These are phyloP conservation scores for Notoglanidium macrostoma DNA, from an alignment of 2,797 vertebrate species.

Conservation along the genomic window DNA sequence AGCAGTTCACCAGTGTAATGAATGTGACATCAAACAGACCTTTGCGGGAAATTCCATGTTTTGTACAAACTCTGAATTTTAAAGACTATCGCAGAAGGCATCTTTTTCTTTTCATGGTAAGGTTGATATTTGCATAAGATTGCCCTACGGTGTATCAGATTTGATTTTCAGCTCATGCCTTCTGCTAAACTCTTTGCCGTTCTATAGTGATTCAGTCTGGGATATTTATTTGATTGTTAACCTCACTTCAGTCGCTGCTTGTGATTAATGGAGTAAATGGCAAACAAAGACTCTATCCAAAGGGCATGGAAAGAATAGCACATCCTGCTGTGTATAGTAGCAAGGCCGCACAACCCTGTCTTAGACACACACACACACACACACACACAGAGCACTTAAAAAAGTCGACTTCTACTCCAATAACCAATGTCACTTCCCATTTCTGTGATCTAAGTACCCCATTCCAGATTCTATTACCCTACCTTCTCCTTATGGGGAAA, in stretches of 20 bases:
- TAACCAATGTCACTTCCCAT: constrained; percentile 63
- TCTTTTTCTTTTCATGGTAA: neutral
- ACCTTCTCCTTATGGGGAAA: constrained; percentile 58
- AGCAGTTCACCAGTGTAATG: neutral
- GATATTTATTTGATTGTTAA: constrained; percentile 3
- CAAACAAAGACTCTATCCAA: neutral
- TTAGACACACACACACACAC: constrained; percentile 7
- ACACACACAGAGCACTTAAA: constrained; percentile 35
- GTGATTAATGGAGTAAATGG: constrained; percentile 1
- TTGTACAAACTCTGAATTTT: neutral
- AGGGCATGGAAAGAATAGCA: neutral
- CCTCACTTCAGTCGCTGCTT: neutral
- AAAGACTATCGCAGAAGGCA: neutral
- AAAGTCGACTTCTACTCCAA: constrained; percentile 59
- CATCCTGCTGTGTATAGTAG: neutral
- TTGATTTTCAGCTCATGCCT: neutral
- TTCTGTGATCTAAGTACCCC: constrained; percentile 48
- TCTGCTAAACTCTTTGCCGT: neutral
- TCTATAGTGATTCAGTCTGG: neutral
- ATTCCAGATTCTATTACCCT: constrained; percentile 61
- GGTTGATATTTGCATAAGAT: neutral
- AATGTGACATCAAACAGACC: neutral
- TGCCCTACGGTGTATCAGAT: neutral
- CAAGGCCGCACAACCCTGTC: neutral
- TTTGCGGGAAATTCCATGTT: neutral